These are phyloP conservation scores for Onychostoma macrolepis DNA, from an alignment of 2,113 vertebrate species.

Conservation along the genomic window DNA sequence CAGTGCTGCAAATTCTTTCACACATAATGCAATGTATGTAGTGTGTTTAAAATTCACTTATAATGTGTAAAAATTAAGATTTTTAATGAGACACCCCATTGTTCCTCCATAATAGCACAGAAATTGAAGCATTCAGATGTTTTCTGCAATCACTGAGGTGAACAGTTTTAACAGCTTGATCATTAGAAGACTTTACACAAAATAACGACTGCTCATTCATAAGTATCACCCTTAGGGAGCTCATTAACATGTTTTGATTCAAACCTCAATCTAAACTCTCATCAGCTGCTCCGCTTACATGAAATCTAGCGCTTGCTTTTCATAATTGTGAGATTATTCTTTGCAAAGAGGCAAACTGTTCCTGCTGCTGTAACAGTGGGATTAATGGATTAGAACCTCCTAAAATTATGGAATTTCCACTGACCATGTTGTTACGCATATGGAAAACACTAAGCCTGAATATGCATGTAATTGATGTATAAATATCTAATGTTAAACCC, in stretches of 20 bases:
- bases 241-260: constrained; percentile 47
- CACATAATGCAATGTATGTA: neutral
- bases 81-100: neutral
- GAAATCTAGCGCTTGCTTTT: constrained; percentile 51
- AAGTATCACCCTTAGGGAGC: constrained; percentile 43
- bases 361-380: constrained; percentile 1
- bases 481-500: neutral
- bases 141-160: constrained; percentile 15
- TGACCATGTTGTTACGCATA: constrained; percentile 5
- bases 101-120: neutral
- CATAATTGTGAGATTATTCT: constrained; percentile 36
- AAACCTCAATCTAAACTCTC: constrained; percentile 43
- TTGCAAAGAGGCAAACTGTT: constrained; percentile 22
- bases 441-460: neutral
- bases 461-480: neutral
- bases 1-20: neutral
- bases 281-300: constrained; percentile 36
- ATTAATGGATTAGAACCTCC: constrained; percentile 10
- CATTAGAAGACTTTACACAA: constrained; percentile 30
- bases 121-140: constrained; percentile 3
- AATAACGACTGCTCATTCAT: constrained; percentile 49
- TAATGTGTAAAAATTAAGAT: neutral
- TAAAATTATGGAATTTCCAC: neutral
- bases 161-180: neutral
- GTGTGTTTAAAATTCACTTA: neutral